Evolutionary conservation across 2,797 vertebrate genomes (phyloP).

Genomic region (Cynodonichthys magdalenae): DNA sequence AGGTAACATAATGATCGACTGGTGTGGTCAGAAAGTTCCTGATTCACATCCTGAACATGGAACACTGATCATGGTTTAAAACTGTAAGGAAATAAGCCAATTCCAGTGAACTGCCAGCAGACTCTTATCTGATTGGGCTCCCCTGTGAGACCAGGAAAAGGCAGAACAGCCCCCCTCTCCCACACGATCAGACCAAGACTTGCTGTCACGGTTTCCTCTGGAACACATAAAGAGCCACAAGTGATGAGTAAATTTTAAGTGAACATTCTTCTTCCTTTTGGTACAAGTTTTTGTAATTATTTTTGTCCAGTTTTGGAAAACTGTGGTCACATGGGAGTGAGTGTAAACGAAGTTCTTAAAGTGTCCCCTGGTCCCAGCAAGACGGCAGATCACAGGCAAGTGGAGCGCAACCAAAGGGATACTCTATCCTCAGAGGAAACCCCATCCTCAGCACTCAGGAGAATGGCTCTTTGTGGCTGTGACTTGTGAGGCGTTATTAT

Average conservation of each 20-base stretch:
- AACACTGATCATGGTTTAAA: conserved; percentile 41
- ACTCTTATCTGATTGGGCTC: conserved; percentile 65
- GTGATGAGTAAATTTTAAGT: not conserved
- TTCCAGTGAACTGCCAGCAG: conserved; percentile 54
- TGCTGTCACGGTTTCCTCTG: not conserved
- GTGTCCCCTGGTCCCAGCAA: conserved; percentile 23
- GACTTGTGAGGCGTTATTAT: conserved; percentile 62
- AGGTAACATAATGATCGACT: conserved; percentile 4
- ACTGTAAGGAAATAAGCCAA: conserved; percentile 52
- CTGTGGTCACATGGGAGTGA: not conserved
- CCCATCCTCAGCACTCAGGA: conserved; percentile 62
- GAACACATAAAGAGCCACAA: not conserved
- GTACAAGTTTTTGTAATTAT: not conserved
- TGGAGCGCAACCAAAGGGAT: conserved; percentile 55
- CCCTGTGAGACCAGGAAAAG: conserved; percentile 61
- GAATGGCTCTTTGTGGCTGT: conserved; percentile 68
- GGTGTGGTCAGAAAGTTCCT: conserved; percentile 29
- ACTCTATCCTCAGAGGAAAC: conserved; percentile 74
- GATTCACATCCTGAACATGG: conserved; percentile 17
- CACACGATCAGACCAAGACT: conserved; percentile 38
- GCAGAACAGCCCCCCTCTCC: conserved; percentile 45
- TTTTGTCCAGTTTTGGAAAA: conserved; percentile 6
- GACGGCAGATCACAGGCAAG: conserved; percentile 33
- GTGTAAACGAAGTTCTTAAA: conserved; percentile 29
- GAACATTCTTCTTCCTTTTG: not conserved